phyloP scores from a whole-genome alignment of 2,888 invertebrate genomes.

The Hofmannophila pseudospretella region DNA sequence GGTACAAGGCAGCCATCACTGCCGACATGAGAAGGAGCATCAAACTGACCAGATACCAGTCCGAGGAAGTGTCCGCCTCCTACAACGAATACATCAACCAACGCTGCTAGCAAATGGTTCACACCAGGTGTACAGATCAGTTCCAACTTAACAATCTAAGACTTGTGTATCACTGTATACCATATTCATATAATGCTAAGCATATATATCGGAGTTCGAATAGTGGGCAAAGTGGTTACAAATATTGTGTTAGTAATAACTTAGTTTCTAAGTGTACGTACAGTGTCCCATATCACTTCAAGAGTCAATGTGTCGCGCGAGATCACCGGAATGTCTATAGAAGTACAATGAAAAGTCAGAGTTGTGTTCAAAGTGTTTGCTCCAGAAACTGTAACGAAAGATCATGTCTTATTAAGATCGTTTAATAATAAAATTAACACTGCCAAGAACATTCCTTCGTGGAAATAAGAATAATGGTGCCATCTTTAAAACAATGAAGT shows the following conservation, averaged over 20 bases:
- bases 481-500: conserved; percentile 38
- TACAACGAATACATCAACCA: conserved; percentile 90
- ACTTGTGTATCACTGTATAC: conserved; percentile 23
- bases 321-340: conserved; percentile 18
- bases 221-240: conserved; percentile 27
- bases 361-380: conserved; percentile 58
- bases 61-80: conserved; percentile 94
- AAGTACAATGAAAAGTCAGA: conserved; percentile 35
- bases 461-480: conserved; percentile 33
- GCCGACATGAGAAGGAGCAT: conserved; percentile 91
- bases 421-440: conserved; percentile 38
- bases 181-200: conserved; percentile 22
- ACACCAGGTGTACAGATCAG: conserved; percentile 20
- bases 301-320: conserved; percentile 16
- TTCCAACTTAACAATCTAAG: conserved; percentile 14
- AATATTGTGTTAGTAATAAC: conserved; percentile 43
- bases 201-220: conserved; percentile 17
- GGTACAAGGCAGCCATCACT: conserved; percentile 94
- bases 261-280: conserved; percentile 59
- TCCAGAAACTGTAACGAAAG: conserved; percentile 17
- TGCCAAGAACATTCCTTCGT: conserved; percentile 64
- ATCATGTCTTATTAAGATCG: conserved; percentile 31
- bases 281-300: conserved; percentile 36
- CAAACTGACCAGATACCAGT: conserved; percentile 97
- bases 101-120: conserved; percentile 86